A percentile compares a stretch with the other conserved stretches of the same genome.
Evolutionary conservation across 2,113 vertebrate species (phyloP).

Genomic region (Psilopsiagon aymara): DNA sequence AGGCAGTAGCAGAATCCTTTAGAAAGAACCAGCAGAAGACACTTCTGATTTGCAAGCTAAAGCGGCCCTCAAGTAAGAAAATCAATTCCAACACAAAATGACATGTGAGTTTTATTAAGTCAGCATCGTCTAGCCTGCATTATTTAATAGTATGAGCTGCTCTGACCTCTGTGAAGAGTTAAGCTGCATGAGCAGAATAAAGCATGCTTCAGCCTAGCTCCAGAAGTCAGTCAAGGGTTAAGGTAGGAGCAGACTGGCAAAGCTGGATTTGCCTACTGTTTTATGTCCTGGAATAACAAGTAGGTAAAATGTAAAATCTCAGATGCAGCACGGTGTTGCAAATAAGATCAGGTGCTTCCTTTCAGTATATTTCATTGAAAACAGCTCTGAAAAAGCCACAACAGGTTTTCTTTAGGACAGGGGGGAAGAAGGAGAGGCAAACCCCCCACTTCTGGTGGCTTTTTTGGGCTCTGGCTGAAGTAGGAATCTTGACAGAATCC

Average conservation of each 20-base stretch:
- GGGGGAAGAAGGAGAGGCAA: not conserved
- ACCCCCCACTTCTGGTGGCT: not conserved
- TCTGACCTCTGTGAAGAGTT: slow-evolving; percentile 69
- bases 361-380: not conserved
- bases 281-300: not conserved
- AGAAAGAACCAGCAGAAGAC: slow-evolving; percentile 34
- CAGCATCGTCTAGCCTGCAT: slow-evolving; percentile 67
- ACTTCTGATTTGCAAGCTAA: slow-evolving; percentile 73
- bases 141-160: slow-evolving; percentile 71
- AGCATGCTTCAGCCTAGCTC: not conserved
- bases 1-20: slow-evolving; percentile 37
- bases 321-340: not conserved
- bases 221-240: not conserved
- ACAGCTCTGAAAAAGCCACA: not conserved
- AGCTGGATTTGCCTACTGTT: not conserved
- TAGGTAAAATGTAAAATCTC: slow-evolving; percentile 11
- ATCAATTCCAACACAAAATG: slow-evolving; percentile 74
- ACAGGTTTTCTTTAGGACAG: not conserved
- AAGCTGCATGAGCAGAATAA: slow-evolving; percentile 59
- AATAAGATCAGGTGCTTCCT: not conserved
- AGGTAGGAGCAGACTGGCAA: not conserved
- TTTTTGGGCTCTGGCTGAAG: not conserved
- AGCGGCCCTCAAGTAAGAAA: slow-evolving; percentile 68
- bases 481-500: not conserved
- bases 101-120: slow-evolving; percentile 76